phyloP scores from a whole-genome alignment of 2,113 vertebrate species.

The Lepisosteus osseus region DNA sequence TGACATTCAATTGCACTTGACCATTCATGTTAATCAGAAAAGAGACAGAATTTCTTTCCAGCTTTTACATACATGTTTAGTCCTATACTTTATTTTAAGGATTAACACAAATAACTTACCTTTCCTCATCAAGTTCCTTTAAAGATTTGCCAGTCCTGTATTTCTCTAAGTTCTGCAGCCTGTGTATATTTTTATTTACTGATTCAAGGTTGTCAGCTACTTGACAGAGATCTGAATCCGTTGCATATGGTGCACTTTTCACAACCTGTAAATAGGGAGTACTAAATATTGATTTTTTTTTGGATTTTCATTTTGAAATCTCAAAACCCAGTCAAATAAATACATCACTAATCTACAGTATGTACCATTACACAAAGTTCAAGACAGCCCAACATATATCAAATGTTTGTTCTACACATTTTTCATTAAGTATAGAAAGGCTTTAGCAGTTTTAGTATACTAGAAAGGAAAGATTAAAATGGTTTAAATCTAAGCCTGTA shows the following conservation, averaged over 20 bases:
- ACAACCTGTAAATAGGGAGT: constrained; percentile 36
- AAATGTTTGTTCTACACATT: not conserved
- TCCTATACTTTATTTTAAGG: not conserved
- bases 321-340: too few relatives aligned
- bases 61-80: not conserved
- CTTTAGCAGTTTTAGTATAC: too few relatives aligned
- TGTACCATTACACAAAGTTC: not conserved
- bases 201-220: constrained; percentile 14
- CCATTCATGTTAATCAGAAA: not conserved
- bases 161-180: constrained; percentile 7
- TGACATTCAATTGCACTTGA: too few relatives aligned
- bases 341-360: too few relatives aligned
- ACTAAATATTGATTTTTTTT: not conserved
- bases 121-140: constrained; percentile 36
- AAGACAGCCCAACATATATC: not conserved
- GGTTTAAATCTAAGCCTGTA: not conserved
- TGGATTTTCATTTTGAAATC: not conserved
- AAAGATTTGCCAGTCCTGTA: constrained; percentile 10
- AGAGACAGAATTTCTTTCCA: not conserved
- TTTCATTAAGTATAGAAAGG: not conserved
- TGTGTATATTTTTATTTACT: not conserved
- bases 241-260: constrained; percentile 26
- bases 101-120: constrained; percentile 34
- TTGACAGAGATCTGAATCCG: constrained; percentile 4
- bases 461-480: too few relatives aligned